Evolutionary conservation across 2,797 vertebrate genomes (phyloP), one percentile per base, ranked within the genome.

Genomic region (Chaunax sp.): DNA sequence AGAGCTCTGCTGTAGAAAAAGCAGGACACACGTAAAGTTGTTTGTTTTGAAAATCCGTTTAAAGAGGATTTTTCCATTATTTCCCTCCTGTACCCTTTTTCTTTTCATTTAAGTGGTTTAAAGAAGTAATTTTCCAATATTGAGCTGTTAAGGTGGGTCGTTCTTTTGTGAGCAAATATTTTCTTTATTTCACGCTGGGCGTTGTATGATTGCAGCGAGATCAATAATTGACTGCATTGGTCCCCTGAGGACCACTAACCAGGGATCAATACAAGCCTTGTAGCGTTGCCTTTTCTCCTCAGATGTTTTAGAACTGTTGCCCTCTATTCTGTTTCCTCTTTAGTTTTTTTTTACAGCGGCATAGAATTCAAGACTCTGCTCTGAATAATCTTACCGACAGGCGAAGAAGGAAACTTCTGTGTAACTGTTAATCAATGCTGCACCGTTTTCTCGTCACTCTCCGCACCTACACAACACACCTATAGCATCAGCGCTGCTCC

Each of bases 181-280:
- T 81, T 78, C 80, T 82, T 78, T 82, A 83, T 83, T 77, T 71
- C 77, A 80, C 4, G 19, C 76, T 75, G 75, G 70, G 57, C 18
- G 4, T 78, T 85, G 58, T 79, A 75, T 83, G 85, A 89, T 87
- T 85, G 86, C 82, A 37, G 53, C 0, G 0, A 19, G 70, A 87
- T 90, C 87, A 70, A 89, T 90, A 70, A 89, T 88, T 84, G 84
- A 90, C 82, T 72, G 63, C 78, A 81, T 81, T 58, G 78, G 80
- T 75, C 77, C 78, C 81, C 74, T 7, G 53, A 82, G 80, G 73
- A 64, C 69, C 37, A 45, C 80, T 78, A 82, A 87, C 66, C 70
- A 59, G 65, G 73, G 83, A 87, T 90, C 89, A 72, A 84, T 91
- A 71, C 64, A 30, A 69, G 59, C 51, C 69, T 58, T 72, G 80